A percentile compares a stretch with the other conserved stretches of the same genome.
phyloP scores from a whole-genome alignment of 2,797 vertebrate genomes.

The Tenualosa thibaudeaui region DNA sequence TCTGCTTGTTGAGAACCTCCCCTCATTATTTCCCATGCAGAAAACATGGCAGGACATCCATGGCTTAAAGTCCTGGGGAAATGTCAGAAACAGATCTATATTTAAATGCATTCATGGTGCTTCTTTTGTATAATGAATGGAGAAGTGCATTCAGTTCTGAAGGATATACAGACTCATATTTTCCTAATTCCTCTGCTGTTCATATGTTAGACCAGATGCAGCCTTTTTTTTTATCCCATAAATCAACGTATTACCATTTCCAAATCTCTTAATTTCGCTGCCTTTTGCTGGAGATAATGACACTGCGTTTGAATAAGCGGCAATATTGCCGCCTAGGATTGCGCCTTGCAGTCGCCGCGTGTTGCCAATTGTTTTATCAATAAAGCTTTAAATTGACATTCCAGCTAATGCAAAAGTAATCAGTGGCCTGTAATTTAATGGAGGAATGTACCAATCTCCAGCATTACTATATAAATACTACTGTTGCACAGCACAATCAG shows the following conservation, averaged over 20 bases:
- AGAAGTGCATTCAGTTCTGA: neutral
- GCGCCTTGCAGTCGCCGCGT: slow-evolving; percentile 67
- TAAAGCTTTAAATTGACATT: slow-evolving; percentile 76
- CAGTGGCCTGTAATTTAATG: slow-evolving; percentile 69
- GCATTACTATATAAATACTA: slow-evolving; percentile 78
- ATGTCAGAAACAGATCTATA: slow-evolving; percentile 36
- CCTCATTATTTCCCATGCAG: neutral
- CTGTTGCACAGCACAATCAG: slow-evolving; percentile 63
- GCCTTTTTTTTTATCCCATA: slow-evolving; percentile 48
- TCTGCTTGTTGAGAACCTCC: slow-evolving; percentile 5
- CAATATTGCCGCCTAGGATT: slow-evolving; percentile 61
- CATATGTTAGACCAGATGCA: slow-evolving; percentile 24
- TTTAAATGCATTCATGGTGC: slow-evolving; percentile 31
- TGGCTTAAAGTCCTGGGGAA: slow-evolving; percentile 11
- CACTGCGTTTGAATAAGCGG: slow-evolving; percentile 63
- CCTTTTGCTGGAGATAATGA: slow-evolving; percentile 46
- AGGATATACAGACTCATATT: neutral
- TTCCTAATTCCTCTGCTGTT: neutral
- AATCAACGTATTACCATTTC: slow-evolving; percentile 49
- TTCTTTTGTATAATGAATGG: slow-evolving; percentile 12
- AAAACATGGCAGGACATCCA: slow-evolving; percentile 6
- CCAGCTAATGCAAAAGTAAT: slow-evolving; percentile 74
- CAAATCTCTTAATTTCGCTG: slow-evolving; percentile 46
- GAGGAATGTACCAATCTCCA: slow-evolving; percentile 73
- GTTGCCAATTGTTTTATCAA: slow-evolving; percentile 77